phyloP scores from a whole-genome alignment of 2,888 invertebrate genomes.

The Limnephilus rhombicus region DNA sequence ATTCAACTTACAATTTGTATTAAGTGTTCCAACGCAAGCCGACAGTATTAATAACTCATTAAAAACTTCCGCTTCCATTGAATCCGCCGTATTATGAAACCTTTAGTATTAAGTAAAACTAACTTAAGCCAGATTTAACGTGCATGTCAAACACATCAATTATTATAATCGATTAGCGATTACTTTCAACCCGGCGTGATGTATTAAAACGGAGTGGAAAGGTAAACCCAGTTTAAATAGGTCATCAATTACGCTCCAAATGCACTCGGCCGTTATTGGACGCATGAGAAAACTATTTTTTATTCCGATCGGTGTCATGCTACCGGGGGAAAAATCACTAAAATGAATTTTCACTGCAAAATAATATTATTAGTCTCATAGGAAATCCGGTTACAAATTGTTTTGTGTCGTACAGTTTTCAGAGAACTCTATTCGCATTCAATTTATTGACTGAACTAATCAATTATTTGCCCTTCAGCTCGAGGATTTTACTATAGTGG shows the following conservation, averaged over 20 bases:
- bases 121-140: neutral
- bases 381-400: neutral
- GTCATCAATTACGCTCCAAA: neutral
- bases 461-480: neutral
- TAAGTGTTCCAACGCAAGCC: neutral
- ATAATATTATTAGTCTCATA: neutral
- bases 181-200: neutral
- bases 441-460: neutral
- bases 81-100: neutral
- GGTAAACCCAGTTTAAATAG: neutral
- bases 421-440: neutral
- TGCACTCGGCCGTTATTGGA: neutral
- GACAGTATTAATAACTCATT: neutral
- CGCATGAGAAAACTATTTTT: neutral
- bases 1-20: neutral
- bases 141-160: neutral
- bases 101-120: neutral
- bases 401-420: neutral
- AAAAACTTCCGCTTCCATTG: neutral
- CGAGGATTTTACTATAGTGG: too few relatives aligned
- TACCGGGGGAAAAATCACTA: neutral
- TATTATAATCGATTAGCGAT: neutral
- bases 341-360: neutral
- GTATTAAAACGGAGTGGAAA: neutral
- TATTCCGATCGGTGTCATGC: neutral